Conservation (phyloP, 2,888 invertebrate genomes). For the Lasioglossum morio region DNA sequence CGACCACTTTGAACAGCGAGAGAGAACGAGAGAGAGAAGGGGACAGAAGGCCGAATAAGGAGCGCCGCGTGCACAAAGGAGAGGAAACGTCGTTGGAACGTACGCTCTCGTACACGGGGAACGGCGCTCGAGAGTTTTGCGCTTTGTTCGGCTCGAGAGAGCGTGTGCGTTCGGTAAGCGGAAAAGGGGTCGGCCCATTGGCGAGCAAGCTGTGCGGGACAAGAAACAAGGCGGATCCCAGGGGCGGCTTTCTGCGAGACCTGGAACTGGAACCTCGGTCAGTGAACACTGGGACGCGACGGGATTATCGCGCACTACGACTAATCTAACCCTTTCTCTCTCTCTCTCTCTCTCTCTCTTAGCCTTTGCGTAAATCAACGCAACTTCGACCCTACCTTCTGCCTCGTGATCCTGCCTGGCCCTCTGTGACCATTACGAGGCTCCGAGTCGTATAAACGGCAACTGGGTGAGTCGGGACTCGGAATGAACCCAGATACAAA, state of each 20-base stretch:
- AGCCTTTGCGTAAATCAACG: background rate
- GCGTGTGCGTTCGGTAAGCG: slow-evolving; percentile 63
- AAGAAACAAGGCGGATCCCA: slow-evolving; percentile 61
- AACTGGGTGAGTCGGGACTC: background rate
- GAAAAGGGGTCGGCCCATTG: slow-evolving; percentile 70
- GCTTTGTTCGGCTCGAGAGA: slow-evolving; percentile 61
- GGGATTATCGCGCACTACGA: background rate
- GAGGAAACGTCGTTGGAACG: slow-evolving; percentile 75
- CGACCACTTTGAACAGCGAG: background rate
- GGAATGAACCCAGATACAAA: background rate
- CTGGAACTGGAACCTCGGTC: slow-evolving; percentile 25
- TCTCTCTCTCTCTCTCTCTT: background rate
- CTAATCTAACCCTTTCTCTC: background rate
- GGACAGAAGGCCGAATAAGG: slow-evolving; percentile 74
- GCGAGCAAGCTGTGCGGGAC: slow-evolving; percentile 69
- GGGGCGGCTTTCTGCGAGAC: slow-evolving; percentile 39
- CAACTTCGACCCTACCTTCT: background rate
- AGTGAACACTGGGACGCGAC: background rate
- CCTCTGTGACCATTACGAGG: background rate
- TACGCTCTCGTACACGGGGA: slow-evolving; percentile 29
- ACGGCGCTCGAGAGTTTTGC: slow-evolving; percentile 56
- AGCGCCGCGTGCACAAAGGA: slow-evolving; percentile 75
- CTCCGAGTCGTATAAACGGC: background rate
- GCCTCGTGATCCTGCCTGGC: background rate
- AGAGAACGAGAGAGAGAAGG: background rate